Evolutionary conservation across 2,113 vertebrate species (phyloP).

Genomic region (Xenus cinereus): DNA sequence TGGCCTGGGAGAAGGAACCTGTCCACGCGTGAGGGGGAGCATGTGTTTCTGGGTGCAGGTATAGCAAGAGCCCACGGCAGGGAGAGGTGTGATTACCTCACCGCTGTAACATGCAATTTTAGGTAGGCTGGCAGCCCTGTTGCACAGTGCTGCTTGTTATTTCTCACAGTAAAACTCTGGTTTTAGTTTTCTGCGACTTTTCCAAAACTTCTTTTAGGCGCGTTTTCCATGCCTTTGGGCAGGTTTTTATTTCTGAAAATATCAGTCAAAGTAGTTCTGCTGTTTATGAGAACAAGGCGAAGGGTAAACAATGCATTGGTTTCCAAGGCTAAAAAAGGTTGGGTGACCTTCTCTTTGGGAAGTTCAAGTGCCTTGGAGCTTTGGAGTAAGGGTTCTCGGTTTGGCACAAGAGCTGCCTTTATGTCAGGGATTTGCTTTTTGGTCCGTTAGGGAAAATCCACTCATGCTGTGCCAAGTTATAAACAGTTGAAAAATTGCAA

Average conservation of each 20-base stretch:
- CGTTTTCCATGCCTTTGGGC: slow-evolving; percentile 36
- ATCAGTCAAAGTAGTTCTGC: not conserved
- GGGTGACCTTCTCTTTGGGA: slow-evolving; percentile 6
- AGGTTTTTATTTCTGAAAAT: slow-evolving; percentile 19
- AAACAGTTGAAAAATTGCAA: not conserved
- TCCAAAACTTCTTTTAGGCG: not conserved
- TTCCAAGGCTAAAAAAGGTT: slow-evolving; percentile 33
- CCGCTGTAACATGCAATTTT: not conserved
- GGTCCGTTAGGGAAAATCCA: not conserved
- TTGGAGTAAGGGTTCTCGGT: not conserved
- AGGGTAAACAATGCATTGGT: not conserved
- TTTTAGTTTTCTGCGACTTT: not conserved
- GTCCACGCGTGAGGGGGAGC: accelerated
- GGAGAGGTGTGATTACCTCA: not conserved
- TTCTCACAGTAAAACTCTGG: not conserved
- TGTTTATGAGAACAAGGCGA: slow-evolving; percentile 13
- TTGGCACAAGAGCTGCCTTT: not conserved
- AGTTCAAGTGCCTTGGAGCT: slow-evolving; percentile 5
- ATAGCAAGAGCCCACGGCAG: accelerated
- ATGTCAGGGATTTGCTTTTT: not conserved
- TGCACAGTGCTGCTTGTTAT: not conserved
- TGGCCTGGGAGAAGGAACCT: not conserved
- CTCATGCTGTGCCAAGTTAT: slow-evolving; percentile 5
- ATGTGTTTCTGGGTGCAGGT: not conserved
- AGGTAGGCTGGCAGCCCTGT: not conserved